These are phyloP conservation scores for Thera obeliscata DNA, from an alignment of 2,888 invertebrate genomes.

Conservation along the genomic window DNA sequence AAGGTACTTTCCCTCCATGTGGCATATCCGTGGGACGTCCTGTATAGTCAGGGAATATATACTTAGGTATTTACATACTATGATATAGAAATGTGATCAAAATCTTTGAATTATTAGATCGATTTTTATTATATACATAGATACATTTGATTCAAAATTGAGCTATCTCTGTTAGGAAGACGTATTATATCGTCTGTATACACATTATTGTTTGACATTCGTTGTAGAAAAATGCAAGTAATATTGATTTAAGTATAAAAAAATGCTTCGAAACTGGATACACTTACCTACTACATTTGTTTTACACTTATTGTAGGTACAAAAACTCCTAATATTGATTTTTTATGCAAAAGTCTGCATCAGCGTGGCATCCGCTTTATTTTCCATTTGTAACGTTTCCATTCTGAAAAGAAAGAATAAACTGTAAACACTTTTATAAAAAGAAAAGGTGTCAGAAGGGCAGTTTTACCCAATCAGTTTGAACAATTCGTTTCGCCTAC, in stretches of 20 bases:
- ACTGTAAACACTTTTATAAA: not conserved
- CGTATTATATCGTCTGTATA: constrained; percentile 38
- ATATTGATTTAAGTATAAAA: constrained; percentile 39
- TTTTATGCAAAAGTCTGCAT: not conserved
- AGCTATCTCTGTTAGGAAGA: constrained; percentile 43
- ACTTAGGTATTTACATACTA: too few species aligned
- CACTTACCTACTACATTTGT: not conserved
- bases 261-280: constrained; percentile 22
- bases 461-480: too few species aligned
- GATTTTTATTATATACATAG: too few species aligned
- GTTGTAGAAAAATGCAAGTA: constrained; percentile 55
- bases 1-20: too few species aligned
- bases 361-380: constrained; percentile 41
- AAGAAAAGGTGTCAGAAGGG: too few species aligned
- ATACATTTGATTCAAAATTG: constrained; percentile 23
- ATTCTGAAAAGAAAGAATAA: constrained; percentile 56
- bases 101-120: too few species aligned
- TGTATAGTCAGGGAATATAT: too few species aligned
- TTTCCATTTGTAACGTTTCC: constrained; percentile 75
- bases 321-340: not conserved
- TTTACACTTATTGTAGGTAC: constrained; percentile 12
- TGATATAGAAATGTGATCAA: too few species aligned
- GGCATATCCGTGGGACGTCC: too few species aligned
- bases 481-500: too few species aligned
- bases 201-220: constrained; percentile 37